These are phyloP conservation scores for Leptestheria dahalacensis DNA, from an alignment of 1,140 invertebrate genomes.

Conservation along the genomic window DNA sequence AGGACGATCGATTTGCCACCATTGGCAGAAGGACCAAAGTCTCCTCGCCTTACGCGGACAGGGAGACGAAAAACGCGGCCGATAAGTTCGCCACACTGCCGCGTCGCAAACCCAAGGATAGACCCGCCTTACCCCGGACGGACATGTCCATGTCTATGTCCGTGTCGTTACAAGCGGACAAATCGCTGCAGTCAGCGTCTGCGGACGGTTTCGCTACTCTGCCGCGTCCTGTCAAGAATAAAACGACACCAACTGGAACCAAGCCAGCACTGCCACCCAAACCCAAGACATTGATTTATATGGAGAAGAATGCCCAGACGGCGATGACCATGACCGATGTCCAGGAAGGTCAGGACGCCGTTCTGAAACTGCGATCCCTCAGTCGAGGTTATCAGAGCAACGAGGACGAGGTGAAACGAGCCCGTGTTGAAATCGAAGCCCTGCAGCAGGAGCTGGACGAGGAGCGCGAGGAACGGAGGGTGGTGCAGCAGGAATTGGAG, in stretches of 20 bases:
- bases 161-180: no score
- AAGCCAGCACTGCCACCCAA: constrained; percentile 5
- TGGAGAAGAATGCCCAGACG: constrained; percentile 13
- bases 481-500: constrained; percentile 22
- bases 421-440: not conserved
- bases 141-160: not conserved
- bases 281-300: constrained; percentile 12
- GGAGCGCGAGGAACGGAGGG: constrained; percentile 20
- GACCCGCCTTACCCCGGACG: not conserved
- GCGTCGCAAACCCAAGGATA: constrained; percentile 13
- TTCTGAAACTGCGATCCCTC: constrained; percentile 1
- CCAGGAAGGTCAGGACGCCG: constrained; percentile 1
- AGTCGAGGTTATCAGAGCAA: not conserved
- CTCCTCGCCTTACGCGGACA: not conserved
- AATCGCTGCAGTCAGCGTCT: not conserved
- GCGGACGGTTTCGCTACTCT: constrained; percentile 4
- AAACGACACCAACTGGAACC: not conserved
- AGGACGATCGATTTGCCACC: constrained; percentile 10
- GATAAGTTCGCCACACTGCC: constrained; percentile 17
- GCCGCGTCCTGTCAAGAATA: constrained; percentile 6
- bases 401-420: not conserved
- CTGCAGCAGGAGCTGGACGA: constrained; percentile 17
- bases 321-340: constrained; percentile 7
- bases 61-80: constrained; percentile 11
- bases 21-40: constrained; percentile 4